Evolutionary conservation across 64 coral and sea anemone genomes (phyloP), one percentile per base, ranked within the genome.

Genomic region (Cladopsammia gracilis): DNA sequence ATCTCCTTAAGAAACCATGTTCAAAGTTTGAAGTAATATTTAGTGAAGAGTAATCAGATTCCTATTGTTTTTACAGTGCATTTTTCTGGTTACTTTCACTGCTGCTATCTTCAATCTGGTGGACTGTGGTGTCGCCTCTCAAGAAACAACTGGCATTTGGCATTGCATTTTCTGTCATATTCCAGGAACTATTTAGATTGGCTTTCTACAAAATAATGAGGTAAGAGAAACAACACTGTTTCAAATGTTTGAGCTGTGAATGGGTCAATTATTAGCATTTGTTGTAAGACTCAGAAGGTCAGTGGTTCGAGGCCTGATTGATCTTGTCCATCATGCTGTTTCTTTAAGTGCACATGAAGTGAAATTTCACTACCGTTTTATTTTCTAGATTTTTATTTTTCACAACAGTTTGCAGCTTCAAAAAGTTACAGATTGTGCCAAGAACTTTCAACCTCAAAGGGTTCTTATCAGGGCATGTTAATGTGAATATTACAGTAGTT

Each of bases 71-170:
- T 98, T 95, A 11, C 71, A 99, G 98, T 92, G 98, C 98, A 65
- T 99, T 99, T 58, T 99, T 99, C 59, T 99, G 98, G 98, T 73
- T 99, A 12, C 50, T 99, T 1, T 99, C 98, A 0, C 53, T 99
- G 16, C 61, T 99, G 42, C 79, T 99, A 53, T 99, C 98, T 10
- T 99, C 98, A 75, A 96, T 99, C 74, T 99, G 98, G 98, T 99
- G 98, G 98, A 96, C 84, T 42, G 87, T 99, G 58, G 98, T 99
- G 25, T 99, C 98, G 26, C 98, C 98, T 8, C 71, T 99, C 1
- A 99, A 99, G 58, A 92, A 79, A 8, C 74, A 99, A 15, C 48
- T 99, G n/a, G 98, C 98, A 43, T 99, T 99, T 92, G 98, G 94
- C 5, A 96, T 96, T 26, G 60, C 94, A 60, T 99, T 99, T 71